Evolutionary conservation across 2,888 invertebrate species (phyloP).

Genomic region (Caenorhabditis parvicauda): DNA sequence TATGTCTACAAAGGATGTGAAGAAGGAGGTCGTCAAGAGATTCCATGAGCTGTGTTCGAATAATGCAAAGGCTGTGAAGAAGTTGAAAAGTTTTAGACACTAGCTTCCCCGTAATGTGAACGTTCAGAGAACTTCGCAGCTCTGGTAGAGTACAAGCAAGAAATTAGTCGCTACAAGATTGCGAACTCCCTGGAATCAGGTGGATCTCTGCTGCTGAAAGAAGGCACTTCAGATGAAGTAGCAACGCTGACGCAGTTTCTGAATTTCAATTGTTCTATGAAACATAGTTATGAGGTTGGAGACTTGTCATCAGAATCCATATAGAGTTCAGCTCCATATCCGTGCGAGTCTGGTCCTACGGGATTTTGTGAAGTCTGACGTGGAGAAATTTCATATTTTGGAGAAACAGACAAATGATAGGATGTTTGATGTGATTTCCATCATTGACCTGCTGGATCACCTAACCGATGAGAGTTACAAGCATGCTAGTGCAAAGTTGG

Average conservation of each 20-base stretch:
- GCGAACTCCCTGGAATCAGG: conserved; percentile 22
- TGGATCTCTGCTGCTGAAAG: conserved; percentile 16
- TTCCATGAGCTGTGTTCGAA: conserved; percentile 41
- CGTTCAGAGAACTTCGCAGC: conserved; percentile 18
- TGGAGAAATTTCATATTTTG: conserved; percentile 22
- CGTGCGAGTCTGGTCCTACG: conserved; percentile 18
- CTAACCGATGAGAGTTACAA: conserved; percentile 14
- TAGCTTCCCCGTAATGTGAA: not conserved
- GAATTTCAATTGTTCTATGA: conserved; percentile 39
- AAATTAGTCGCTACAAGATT: conserved; percentile 9
- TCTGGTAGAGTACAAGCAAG: conserved; percentile 8
- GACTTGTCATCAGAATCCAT: too few species aligned
- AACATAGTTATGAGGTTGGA: conserved; percentile 32
- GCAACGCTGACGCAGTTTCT: conserved; percentile 21
- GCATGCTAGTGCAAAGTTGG: too few species aligned
- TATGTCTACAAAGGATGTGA: conserved; percentile 33
- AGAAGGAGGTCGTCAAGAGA: conserved; percentile 40
- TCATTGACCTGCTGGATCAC: conserved; percentile 13
- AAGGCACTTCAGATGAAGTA: conserved; percentile 20
- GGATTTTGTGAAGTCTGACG: conserved; percentile 17
- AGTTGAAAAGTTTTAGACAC: conserved; percentile 33
- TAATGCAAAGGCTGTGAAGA: conserved; percentile 34
- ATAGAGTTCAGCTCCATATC: too few species aligned
- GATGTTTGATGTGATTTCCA: conserved; percentile 15
- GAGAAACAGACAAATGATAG: conserved; percentile 13